phyloP scores from a whole-genome alignment of 2,797 vertebrate species.

The Pelochelys cantorii region DNA sequence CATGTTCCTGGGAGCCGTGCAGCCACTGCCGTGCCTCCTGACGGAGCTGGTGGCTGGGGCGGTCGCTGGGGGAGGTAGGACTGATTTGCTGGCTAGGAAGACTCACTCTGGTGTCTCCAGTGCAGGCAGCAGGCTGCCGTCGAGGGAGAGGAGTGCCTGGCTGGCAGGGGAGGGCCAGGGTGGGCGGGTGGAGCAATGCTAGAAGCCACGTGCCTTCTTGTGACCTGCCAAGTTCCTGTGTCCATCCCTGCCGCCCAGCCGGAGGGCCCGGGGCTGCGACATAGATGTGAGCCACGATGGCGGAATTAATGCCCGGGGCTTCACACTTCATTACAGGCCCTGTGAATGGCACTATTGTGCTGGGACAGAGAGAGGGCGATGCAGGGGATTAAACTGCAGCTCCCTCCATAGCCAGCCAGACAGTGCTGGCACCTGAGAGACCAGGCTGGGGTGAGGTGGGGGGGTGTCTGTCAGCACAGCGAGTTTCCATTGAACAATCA shows the following conservation, averaged over 20 bases:
- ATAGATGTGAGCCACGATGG: neutral
- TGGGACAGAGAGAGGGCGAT: conserved; percentile 32
- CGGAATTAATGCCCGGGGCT: conserved; percentile 48
- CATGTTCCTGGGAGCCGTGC: neutral
- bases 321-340: conserved; percentile 60
- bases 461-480: neutral
- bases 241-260: rapidly evolving
- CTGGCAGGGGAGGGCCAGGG: neutral
- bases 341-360: conserved; percentile 61
- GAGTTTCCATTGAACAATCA: neutral
- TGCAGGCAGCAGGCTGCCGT: neutral
- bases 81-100: rapidly evolving
- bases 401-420: neutral
- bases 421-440: neutral
- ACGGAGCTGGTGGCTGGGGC: neutral
- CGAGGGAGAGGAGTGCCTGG: neutral
- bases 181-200: neutral
- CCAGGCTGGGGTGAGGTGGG: no score
- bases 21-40: neutral
- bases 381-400: neutral
- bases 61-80: neutral
- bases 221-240: conserved; percentile 9
- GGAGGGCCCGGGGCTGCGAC: neutral
- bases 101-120: neutral
- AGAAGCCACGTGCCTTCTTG: neutral